Percentiles rank a stretch among this genome's conserved stretches.
Conservation (phyloP, 2,797 vertebrate genomes). For the Odontamblyopus rebecca region DNA sequence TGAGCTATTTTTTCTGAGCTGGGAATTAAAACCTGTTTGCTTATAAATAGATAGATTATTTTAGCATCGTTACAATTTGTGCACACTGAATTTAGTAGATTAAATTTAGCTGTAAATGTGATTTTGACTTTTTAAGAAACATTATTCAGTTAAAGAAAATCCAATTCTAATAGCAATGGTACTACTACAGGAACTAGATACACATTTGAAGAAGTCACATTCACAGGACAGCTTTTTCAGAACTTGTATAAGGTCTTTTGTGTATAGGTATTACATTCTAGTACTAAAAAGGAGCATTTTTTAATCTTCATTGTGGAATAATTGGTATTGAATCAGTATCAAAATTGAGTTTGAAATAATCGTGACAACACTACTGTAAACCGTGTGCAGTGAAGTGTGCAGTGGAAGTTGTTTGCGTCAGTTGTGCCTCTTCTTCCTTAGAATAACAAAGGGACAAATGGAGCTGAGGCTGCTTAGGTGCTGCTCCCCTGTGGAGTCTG, state of each 20-base stretch:
- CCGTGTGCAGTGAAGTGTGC: not conserved
- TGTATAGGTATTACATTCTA: too few species aligned
- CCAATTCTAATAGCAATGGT: too few species aligned
- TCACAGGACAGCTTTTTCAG: too few species aligned
- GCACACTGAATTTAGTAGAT: not conserved
- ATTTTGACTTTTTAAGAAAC: not conserved
- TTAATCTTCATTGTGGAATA: too few species aligned
- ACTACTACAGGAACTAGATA: too few species aligned
- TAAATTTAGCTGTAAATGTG: slow-evolving; percentile 20
- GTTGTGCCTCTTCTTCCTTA: slow-evolving; percentile 23
- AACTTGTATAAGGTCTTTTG: too few species aligned
- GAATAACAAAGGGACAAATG: slow-evolving; percentile 50
- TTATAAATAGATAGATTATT: not conserved
- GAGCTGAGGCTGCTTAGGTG: slow-evolving; percentile 25
- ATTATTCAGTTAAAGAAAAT: too few species aligned
- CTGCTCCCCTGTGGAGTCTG: slow-evolving; percentile 7
- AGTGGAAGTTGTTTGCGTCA: slow-evolving; percentile 20
- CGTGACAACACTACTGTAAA: not conserved
- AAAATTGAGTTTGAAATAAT: not conserved
- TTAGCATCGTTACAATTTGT: not conserved
- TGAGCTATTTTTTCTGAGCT: too few species aligned
- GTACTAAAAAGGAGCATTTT: too few species aligned
- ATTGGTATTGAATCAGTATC: too few species aligned
- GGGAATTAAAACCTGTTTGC: too few species aligned
- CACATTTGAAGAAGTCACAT: too few species aligned